A percentile compares a stretch with the other conserved stretches of the same genome.
These are phyloP conservation scores for Isichthys henryi DNA, from an alignment of 2,113 vertebrate species.

Conservation along the genomic window DNA sequence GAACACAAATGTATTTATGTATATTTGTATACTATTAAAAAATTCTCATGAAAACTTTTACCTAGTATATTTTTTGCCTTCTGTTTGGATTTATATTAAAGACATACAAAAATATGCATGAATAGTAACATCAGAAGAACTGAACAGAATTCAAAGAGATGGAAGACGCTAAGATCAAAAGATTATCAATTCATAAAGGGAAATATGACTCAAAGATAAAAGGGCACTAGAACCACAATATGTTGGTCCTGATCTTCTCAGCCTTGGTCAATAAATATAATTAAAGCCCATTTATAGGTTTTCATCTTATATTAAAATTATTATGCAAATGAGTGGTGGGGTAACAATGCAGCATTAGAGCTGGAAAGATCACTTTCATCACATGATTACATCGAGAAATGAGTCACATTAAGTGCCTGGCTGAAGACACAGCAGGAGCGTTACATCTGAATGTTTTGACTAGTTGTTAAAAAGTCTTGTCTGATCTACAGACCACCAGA, in stretches of 20 bases:
- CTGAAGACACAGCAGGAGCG: background rate
- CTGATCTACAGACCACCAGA: background rate
- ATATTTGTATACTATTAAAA: background rate
- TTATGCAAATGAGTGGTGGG: background rate
- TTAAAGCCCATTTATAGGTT: background rate
- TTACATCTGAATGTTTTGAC: background rate
- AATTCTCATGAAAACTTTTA: background rate
- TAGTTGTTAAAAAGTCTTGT: background rate
- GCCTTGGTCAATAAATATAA: background rate
- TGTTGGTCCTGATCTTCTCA: background rate
- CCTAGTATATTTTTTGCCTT: background rate
- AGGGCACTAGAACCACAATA: background rate
- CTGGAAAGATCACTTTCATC: background rate
- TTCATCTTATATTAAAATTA: constrained; percentile 3
- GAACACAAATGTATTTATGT: background rate
- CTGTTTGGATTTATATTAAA: background rate
- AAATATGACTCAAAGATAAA: background rate
- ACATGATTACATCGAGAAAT: background rate
- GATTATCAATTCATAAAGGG: background rate
- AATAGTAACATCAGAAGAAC: background rate
- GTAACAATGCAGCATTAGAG: background rate
- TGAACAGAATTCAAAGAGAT: background rate
- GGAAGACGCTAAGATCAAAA: background rate
- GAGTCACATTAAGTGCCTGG: background rate
- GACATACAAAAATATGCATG: background rate